Evolutionary conservation across 2,888 invertebrate species (phyloP).

Genomic region (Molanna angustata): DNA sequence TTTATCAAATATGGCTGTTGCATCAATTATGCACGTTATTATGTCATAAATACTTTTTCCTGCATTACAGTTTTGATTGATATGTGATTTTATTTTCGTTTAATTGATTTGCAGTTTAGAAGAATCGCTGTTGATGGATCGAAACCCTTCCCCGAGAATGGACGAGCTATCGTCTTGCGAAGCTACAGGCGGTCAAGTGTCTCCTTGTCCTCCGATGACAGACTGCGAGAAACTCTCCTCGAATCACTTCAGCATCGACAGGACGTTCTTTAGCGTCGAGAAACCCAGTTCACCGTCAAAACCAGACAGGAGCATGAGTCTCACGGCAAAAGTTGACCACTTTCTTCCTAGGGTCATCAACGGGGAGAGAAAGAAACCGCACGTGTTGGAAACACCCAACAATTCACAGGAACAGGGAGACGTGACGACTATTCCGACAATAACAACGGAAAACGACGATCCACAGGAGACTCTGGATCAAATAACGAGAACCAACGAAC

Average conservation of each 20-base stretch:
- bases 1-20: too few relatives aligned
- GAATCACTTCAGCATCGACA: constrained; percentile 31
- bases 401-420: constrained; percentile 16
- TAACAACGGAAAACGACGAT: constrained; percentile 31
- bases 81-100: too few relatives aligned
- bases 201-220: constrained; percentile 27
- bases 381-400: constrained; percentile 17
- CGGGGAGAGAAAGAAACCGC: constrained; percentile 18
- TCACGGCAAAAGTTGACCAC: not conserved
- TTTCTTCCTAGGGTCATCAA: constrained; percentile 10
- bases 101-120: constrained; percentile 51
- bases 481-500: constrained; percentile 18
- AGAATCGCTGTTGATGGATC: constrained; percentile 56
- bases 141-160: constrained; percentile 16
- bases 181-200: constrained; percentile 10
- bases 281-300: constrained; percentile 20
- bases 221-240: constrained; percentile 33
- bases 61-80: too few relatives aligned
- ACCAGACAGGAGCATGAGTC: not conserved
- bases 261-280: constrained; percentile 32
- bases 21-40: too few relatives aligned
- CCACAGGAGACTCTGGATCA: constrained; percentile 21
- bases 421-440: constrained; percentile 18
- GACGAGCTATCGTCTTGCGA: constrained; percentile 11
- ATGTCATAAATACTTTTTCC: too few relatives aligned